These are phyloP conservation scores for Phyllotreta cruciferae DNA, from an alignment of 2,888 invertebrate genomes.

Conservation along the genomic window DNA sequence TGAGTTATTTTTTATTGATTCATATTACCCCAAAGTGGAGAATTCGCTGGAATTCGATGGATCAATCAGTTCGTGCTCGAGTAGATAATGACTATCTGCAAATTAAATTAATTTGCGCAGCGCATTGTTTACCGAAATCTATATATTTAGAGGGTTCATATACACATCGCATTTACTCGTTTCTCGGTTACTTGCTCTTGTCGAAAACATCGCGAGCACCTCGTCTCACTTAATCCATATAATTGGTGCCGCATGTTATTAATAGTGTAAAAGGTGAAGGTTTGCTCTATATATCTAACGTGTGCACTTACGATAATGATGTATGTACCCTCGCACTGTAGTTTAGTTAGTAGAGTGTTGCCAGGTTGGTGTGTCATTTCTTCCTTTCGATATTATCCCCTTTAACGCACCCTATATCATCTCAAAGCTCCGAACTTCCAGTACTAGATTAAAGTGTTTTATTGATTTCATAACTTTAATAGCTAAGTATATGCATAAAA, in stretches of 20 bases:
- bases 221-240: conserved; percentile 41
- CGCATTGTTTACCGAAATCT: conserved; percentile 2
- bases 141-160: conserved; percentile 24
- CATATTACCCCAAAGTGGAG: no score
- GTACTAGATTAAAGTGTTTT: no score
- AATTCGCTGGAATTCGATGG: no score
- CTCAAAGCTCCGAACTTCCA: no score
- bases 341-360: conserved; percentile 41
- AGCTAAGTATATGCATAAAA: no score
- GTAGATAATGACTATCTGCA: no score
- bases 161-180: conserved; percentile 21
- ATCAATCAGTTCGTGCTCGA: no score
- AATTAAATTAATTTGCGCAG: background rate
- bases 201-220: conserved; percentile 48
- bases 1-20: no score
- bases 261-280: conserved; percentile 44
- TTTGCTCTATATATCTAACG: conserved; percentile 46
- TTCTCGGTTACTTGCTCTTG: conserved; percentile 14
- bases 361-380: conserved; percentile 25
- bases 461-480: no score
- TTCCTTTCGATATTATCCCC: background rate
- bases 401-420: background rate
- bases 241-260: conserved; percentile 52
- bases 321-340: conserved; percentile 46
- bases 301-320: conserved; percentile 35